Conservation (phyloP, 2,888 invertebrate species). For the Lamellibrachia satsuma region DNA sequence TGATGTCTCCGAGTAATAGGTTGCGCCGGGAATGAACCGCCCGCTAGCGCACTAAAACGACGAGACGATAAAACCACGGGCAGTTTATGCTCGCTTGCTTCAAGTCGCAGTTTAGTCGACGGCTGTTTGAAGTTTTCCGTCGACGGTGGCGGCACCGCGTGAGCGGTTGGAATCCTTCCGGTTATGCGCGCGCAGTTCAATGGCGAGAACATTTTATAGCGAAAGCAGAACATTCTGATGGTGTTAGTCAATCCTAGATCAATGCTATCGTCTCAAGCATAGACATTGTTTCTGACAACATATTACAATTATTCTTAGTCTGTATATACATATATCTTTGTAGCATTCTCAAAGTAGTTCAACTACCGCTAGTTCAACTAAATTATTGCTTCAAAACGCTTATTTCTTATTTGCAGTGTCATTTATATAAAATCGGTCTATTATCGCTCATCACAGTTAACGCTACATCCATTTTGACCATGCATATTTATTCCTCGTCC, state of each 20-base stretch:
- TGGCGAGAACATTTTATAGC: too few species aligned
- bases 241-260: too few species aligned
- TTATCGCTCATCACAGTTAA: not conserved
- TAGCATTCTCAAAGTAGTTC: too few species aligned
- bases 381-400: not conserved
- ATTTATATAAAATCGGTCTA: not conserved
- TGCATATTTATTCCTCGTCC: not conserved
- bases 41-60: not conserved
- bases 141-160: not conserved
- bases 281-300: too few species aligned
- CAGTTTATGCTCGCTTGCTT: not conserved
- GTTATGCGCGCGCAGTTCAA: not conserved
- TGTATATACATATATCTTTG: too few species aligned
- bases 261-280: too few species aligned
- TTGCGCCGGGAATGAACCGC: not conserved
- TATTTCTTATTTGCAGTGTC: not conserved
- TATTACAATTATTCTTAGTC: too few species aligned
- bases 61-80: constrained; percentile 11
- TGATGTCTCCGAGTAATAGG: not conserved
- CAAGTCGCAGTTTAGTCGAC: not conserved
- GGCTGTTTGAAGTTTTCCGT: not conserved
- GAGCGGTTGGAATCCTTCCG: not conserved
- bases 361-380: too few species aligned
- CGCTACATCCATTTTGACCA: not conserved
- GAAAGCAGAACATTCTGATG: too few species aligned